A percentile compares a stretch with the other conserved stretches of the same genome.
phyloP scores from a whole-genome alignment of 2,797 vertebrate genomes.

The Huso huso region DNA sequence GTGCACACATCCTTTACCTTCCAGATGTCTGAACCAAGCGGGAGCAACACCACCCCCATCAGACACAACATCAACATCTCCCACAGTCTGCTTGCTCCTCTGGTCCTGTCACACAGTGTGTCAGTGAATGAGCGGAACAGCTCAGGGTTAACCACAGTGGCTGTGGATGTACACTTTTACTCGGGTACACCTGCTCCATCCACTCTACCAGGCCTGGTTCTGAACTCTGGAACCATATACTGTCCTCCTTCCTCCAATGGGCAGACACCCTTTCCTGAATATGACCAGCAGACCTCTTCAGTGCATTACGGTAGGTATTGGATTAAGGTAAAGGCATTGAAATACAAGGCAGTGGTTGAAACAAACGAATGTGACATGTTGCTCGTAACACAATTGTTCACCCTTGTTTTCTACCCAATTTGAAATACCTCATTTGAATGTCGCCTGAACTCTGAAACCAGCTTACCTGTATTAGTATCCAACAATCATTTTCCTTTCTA shows the following conservation, averaged over 20 bases:
- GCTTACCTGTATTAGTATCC: too few relatives aligned
- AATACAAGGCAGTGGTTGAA: too few relatives aligned
- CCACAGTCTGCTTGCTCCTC: slow-evolving; percentile 39
- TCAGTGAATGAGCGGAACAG: slow-evolving; percentile 29
- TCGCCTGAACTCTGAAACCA: too few relatives aligned
- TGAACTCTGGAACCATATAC: neutral
- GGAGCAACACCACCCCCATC: slow-evolving; percentile 34
- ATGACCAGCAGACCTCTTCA: slow-evolving; percentile 32
- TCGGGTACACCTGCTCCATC: slow-evolving; percentile 37
- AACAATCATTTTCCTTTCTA: too few relatives aligned
- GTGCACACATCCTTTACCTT: slow-evolving; percentile 55
- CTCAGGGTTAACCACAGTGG: slow-evolving; percentile 48
- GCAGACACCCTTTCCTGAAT: slow-evolving; percentile 35
- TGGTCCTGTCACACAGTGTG: slow-evolving; percentile 54
- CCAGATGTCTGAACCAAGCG: slow-evolving; percentile 34
- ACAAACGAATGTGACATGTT: too few relatives aligned
- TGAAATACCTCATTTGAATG: too few relatives aligned
- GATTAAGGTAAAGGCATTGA: too few relatives aligned
- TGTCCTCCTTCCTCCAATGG: slow-evolving; percentile 37
- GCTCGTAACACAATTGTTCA: too few relatives aligned
- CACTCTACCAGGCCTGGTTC: slow-evolving; percentile 14
- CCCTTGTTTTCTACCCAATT: too few relatives aligned
- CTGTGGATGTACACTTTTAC: slow-evolving; percentile 61
- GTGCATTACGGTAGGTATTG: slow-evolving; percentile 36
- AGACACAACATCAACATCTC: slow-evolving; percentile 60